Evolutionary conservation across 2,797 vertebrate genomes (phyloP).

Genomic region (Takifugu rubripes): DNA sequence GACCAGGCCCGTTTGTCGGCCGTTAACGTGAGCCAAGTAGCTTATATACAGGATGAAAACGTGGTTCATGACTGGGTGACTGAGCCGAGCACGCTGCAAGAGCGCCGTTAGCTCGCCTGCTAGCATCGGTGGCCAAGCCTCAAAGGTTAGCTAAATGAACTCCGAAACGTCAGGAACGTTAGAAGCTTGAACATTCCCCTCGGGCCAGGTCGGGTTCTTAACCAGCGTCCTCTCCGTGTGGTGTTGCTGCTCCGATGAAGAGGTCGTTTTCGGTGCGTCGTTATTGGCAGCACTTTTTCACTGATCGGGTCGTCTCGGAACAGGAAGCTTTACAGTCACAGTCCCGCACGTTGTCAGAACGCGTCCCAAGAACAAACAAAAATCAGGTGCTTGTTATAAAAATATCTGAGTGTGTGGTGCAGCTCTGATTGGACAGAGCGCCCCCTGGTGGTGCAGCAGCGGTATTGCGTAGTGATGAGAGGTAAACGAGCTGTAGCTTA

Average conservation of each 20-base stretch:
- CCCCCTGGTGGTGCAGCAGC: slow-evolving; percentile 63
- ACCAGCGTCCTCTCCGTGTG: too few relatives aligned
- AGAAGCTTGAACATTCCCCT: too few relatives aligned
- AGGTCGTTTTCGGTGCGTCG: slow-evolving; percentile 6
- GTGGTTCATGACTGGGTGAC: too few relatives aligned
- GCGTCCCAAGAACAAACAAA: slow-evolving; percentile 35
- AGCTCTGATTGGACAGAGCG: slow-evolving; percentile 26
- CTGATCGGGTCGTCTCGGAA: slow-evolving; percentile 12
- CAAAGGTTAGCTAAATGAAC: too few relatives aligned
- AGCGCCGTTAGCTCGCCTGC: too few relatives aligned
- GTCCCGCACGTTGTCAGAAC: slow-evolving; percentile 53
- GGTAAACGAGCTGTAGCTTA: slow-evolving; percentile 83
- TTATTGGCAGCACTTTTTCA: not conserved
- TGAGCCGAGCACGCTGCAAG: too few relatives aligned
- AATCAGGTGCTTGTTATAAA: slow-evolving; percentile 51
- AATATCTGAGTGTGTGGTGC: slow-evolving; percentile 46
- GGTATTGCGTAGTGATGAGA: slow-evolving; percentile 81
- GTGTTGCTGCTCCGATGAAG: too few relatives aligned
- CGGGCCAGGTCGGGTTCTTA: too few relatives aligned
- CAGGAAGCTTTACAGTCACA: slow-evolving; percentile 11
- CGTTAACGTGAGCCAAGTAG: too few relatives aligned
- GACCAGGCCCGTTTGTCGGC: slow-evolving; percentile 10
- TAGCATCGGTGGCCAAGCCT: too few relatives aligned
- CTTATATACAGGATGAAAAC: too few relatives aligned
- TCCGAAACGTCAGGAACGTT: too few relatives aligned